phyloP scores from a whole-genome alignment of 2,888 invertebrate species.

The Silvanus unidentatus region DNA sequence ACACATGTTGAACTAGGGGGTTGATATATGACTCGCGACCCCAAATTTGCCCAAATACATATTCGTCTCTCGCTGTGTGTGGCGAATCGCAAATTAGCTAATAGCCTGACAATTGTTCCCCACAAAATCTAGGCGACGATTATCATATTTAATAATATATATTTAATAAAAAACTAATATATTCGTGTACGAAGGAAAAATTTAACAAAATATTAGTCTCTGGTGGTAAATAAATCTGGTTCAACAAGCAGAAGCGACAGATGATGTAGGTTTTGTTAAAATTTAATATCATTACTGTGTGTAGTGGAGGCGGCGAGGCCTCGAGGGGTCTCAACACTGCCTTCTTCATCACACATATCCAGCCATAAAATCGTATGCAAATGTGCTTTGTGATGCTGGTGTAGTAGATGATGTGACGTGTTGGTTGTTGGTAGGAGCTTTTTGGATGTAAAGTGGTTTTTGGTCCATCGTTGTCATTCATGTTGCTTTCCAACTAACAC shows the following conservation, averaged over 20 bases:
- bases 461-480: constrained; percentile 4
- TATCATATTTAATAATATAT: no score
- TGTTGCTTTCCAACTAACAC: constrained; percentile 12
- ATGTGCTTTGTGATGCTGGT: constrained; percentile 9
- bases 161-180: no score
- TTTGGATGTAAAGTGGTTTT: constrained; percentile 5
- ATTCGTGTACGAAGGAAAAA: no score
- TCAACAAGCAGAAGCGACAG: constrained; percentile 18
- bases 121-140: no score
- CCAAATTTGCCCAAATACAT: no score
- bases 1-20: no score
- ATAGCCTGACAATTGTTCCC: no score
- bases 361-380: constrained; percentile 22
- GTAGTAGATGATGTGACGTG: constrained; percentile 20
- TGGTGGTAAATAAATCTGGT: constrained; percentile 5
- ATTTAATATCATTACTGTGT: constrained; percentile 24
- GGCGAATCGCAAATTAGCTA: no score
- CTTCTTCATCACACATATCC: no score
- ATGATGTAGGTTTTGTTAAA: constrained; percentile 18
- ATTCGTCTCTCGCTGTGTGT: no score
- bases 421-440: constrained; percentile 16
- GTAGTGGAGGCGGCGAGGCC: constrained; percentile 19
- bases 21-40: no score
- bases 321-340: constrained; percentile 11
- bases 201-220: no score